A percentile compares a stretch with the other conserved stretches of the same genome.
Evolutionary conservation across 2,888 invertebrate genomes (phyloP).

Genomic region (Andrena bucephala): DNA sequence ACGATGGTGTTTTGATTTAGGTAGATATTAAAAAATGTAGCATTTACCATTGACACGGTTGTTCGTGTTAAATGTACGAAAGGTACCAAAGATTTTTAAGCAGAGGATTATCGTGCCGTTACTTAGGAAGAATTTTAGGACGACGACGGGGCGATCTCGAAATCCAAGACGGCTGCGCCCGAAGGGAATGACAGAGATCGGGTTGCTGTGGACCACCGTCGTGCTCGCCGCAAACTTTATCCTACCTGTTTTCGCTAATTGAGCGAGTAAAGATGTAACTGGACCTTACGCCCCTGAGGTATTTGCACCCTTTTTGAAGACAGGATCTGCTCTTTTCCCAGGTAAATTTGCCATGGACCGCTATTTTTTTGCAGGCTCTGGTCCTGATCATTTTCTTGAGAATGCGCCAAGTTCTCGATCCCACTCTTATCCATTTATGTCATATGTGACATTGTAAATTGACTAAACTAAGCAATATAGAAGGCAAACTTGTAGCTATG

Average conservation of each 20-base stretch:
- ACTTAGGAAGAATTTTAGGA: constrained; percentile 80
- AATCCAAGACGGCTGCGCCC: constrained; percentile 80
- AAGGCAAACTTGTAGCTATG: no score
- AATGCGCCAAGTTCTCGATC: constrained; percentile 16
- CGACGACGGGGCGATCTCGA: constrained; percentile 77
- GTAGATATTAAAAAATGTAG: background rate
- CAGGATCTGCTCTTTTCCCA: constrained; percentile 78
- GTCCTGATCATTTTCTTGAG: constrained; percentile 37
- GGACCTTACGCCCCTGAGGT: constrained; percentile 83
- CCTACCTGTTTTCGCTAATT: constrained; percentile 85
- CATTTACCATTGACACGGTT: background rate
- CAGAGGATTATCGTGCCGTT: constrained; percentile 80
- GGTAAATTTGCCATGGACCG: constrained; percentile 55
- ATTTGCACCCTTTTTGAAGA: constrained; percentile 82
- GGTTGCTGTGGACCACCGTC: constrained; percentile 84
- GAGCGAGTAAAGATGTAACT: constrained; percentile 85
- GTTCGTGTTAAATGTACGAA: constrained; percentile 50
- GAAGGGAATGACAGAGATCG: constrained; percentile 82
- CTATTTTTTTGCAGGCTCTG: constrained; percentile 45
- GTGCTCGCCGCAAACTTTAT: constrained; percentile 82
- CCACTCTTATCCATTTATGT: background rate
- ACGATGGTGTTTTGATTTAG: background rate
- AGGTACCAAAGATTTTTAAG: constrained; percentile 70
- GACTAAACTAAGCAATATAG: background rate
- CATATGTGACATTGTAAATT: background rate